Evolutionary conservation across 1,140 invertebrate genomes (phyloP).

Genomic region (Drosophila sturtevanti): DNA sequence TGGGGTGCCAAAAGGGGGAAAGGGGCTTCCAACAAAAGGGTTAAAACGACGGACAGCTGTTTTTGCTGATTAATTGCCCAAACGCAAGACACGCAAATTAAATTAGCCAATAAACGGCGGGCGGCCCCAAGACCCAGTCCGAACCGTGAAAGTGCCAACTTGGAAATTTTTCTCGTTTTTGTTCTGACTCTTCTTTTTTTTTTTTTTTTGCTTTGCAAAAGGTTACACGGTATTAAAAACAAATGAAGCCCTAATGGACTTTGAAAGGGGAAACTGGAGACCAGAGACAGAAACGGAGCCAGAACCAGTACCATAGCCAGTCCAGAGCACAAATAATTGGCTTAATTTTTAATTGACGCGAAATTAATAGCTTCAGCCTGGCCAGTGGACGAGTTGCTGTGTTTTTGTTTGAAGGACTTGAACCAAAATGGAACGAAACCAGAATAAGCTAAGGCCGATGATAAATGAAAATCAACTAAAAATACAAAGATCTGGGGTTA

Average conservation of each 20-base stretch:
- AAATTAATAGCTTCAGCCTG: constrained; percentile 74
- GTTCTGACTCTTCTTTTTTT: constrained; percentile 54
- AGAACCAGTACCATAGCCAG: constrained; percentile 32
- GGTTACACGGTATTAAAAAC: constrained; percentile 80
- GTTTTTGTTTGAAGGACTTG: constrained; percentile 4
- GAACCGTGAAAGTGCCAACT: constrained; percentile 75
- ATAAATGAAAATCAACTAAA: constrained; percentile 33
- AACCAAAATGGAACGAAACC: background rate
- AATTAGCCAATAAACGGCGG: constrained; percentile 79
- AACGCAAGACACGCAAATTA: constrained; percentile 80
- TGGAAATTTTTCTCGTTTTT: constrained; percentile 56
- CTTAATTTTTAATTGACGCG: constrained; percentile 81
- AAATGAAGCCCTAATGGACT: constrained; percentile 80
- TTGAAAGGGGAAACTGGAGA: constrained; percentile 49
- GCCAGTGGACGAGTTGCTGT: constrained; percentile 31
- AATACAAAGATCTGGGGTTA: background rate
- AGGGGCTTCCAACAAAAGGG: constrained; percentile 35
- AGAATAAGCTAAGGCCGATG: constrained; percentile 19
- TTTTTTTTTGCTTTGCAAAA: constrained; percentile 58
- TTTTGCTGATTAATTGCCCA: constrained; percentile 78
- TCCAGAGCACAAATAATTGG: constrained; percentile 72
- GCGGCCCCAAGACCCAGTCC: constrained; percentile 41
- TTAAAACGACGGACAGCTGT: constrained; percentile 75
- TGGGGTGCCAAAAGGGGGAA: background rate
- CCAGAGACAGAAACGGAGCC: constrained; percentile 7